phyloP scores from a whole-genome alignment of 2,113 vertebrate species.

The Albula glossodonta region DNA sequence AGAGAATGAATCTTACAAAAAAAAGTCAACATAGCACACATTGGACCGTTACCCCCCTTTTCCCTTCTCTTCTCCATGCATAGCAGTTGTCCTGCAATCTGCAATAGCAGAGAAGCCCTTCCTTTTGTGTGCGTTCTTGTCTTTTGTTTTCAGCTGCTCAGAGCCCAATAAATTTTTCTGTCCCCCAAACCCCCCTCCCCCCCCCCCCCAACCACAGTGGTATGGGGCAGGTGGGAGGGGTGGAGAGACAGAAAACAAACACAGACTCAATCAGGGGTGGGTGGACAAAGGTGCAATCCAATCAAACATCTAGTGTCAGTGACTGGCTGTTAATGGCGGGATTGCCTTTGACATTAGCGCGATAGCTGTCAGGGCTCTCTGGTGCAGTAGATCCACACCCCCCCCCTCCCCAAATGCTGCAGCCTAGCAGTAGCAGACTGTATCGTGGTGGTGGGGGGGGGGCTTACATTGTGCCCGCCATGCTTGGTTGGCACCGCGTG shows the following conservation, averaged over 20 bases:
- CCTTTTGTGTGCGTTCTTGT: not conserved
- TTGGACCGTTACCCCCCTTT: not conserved
- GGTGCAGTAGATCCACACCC: constrained; percentile 49
- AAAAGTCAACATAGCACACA: too few species aligned
- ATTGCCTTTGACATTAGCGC: constrained; percentile 47
- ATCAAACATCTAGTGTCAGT: constrained; percentile 49
- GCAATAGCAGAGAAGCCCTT: not conserved
- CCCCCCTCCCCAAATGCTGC: too few species aligned
- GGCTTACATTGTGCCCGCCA: not conserved
- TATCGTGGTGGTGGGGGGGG: constrained; percentile 35
- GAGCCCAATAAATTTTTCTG: too few species aligned
- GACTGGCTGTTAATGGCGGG: constrained; percentile 60
- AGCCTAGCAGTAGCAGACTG: constrained; percentile 38
- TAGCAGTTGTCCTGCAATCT: not conserved
- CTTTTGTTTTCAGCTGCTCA: too few species aligned
- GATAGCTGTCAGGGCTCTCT: constrained; percentile 47
- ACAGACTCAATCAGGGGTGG: not conserved
- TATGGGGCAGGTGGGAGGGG: not conserved
- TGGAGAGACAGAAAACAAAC: not conserved
- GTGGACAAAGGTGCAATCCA: constrained; percentile 38
- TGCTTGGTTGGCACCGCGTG: not conserved
- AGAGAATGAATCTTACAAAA: too few species aligned
- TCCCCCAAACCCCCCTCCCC: not conserved
- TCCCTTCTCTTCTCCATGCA: too few species aligned
- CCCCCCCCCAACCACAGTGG: not conserved